Evolutionary conservation across 2,113 vertebrate species (phyloP), one percentile per base, ranked within the genome.

Genomic region (Panthera leo): DNA sequence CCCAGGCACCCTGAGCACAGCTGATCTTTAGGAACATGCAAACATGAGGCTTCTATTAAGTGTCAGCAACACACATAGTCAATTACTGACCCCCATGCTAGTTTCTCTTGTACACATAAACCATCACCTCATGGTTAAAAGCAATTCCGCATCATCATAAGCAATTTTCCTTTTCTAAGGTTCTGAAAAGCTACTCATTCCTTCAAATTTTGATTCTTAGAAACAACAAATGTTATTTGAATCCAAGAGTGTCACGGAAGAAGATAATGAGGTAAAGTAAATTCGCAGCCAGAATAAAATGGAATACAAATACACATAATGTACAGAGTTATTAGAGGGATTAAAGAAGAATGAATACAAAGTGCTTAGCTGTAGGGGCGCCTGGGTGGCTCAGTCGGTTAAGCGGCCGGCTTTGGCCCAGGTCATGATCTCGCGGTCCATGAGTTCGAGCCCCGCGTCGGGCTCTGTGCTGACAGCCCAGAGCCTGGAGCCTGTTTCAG

Each of bases 251-350:
- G 23, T 61, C 27, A 83, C 63, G n/a, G n/a, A 94, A 92, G 25
- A 25, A 82, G 42, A 36, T 27, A 89, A 87, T 21, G n/a, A 48
- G 61, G 51, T 21, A 13, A 95, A 92, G 12, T 85, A 80, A 95
- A 53, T 94, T 92, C 55, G 82, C 36, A 70, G 51, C 51, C 45
- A 97, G 19, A 93, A 94, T 78, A 84, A 89, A 96, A 94, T 75
- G 61, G 42, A 18, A 71, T 65, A 78, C 8, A 61, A 83, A 75
- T 25, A 85, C n/a, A 71, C 5, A 42, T 21, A 90, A 85, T 3
- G 71, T 15, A 90, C 4, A 21, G 36, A 12, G 58, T 36, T 83
- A 93, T 19, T 93, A 23, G n/a, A 51, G 89, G 3, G 10, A 91
- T 82, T 63, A 86, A 94, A 55, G 34, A 48, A 83, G 18, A 63